Base-by-base conservation (phyloP, 2,113 vertebrate species). In the Forbesichthys papilliferus region DNA sequence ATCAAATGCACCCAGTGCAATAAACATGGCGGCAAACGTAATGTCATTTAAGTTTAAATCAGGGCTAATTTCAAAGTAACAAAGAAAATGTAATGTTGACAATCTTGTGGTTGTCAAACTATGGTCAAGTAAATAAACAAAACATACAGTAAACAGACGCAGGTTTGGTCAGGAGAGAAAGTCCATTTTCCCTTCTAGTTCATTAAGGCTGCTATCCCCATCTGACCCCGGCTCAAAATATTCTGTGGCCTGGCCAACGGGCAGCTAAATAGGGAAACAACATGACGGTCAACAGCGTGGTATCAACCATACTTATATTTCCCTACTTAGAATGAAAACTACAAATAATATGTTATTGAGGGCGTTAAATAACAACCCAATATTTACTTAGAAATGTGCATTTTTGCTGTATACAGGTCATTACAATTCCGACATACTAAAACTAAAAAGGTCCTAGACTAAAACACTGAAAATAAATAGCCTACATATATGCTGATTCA, bases 201-300 rank as follows among this genome's bases (percentile, higher is more conserved):
- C 54, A 16, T 58, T 82, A 62, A 71, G 73, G 68, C 71, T 72
- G 14, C 79, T 74, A 58, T 80, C 82, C 74, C 58, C 0, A 66
- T 18, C 48, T 74, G 71, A 86, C 81, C 79, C 75, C 13, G n/a
- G 68, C 78, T 82, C 48, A 85, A 85, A 89, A 86, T 89, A 91
- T 75, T 83, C 58, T 61, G 36, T 75, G 36, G 36, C 58, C 66
- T 64, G 74, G 68, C 86, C 71, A 66, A 68, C 48, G 33, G 57
- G 48, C 51, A 54, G 72, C 82, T 65, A 81, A 88, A 71, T 80
- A 64, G 74, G 68, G 85, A 88, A 83, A 78, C 84, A 88, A 86
- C 81, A 81, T 51, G 69, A 78, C 20, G 34, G 49, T 27, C 65
- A 75, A 80, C 67, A 74, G 78, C 61, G 69, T 0, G 48, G 77